Conservation (phyloP, 2,888 invertebrate genomes). For the Ennomos quercinarius region DNA sequence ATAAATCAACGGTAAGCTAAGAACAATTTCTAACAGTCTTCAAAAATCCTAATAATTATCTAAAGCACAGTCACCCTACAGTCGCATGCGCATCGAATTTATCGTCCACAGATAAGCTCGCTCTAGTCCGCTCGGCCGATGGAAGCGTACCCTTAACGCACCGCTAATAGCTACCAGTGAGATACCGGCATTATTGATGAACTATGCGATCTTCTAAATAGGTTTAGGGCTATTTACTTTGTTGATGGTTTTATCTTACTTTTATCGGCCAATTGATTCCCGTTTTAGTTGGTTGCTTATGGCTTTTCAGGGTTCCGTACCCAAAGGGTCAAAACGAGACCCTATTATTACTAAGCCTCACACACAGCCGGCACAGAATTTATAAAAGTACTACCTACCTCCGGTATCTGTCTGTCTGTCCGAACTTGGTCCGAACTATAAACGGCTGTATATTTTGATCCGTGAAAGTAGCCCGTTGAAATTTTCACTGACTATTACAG, state of each 20-base stretch:
- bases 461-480: too few species aligned
- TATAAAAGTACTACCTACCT: too few species aligned
- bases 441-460: too few species aligned
- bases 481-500: too few species aligned
- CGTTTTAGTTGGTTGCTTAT: too few species aligned
- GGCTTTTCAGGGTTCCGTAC: too few species aligned
- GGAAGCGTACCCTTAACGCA: constrained; percentile 37
- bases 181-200: constrained; percentile 37
- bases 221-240: constrained; percentile 7
- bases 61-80: constrained; percentile 4
- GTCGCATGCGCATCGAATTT: constrained; percentile 14
- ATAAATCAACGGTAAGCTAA: neutral
- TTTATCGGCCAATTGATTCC: too few species aligned
- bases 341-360: too few species aligned
- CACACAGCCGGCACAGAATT: too few species aligned
- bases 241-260: constrained; percentile 11
- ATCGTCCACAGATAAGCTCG: constrained; percentile 32
- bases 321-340: too few species aligned
- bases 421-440: too few species aligned
- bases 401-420: too few species aligned
- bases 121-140: constrained; percentile 14
- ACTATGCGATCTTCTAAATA: constrained; percentile 21
- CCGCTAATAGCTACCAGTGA: constrained; percentile 22
- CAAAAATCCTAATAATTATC: neutral
- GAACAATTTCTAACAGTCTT: neutral